A percentile compares a stretch with the other conserved stretches of the same genome.
These are phyloP conservation scores for Spisula solida DNA, from an alignment of 2,888 invertebrate genomes.

Conservation along the genomic window DNA sequence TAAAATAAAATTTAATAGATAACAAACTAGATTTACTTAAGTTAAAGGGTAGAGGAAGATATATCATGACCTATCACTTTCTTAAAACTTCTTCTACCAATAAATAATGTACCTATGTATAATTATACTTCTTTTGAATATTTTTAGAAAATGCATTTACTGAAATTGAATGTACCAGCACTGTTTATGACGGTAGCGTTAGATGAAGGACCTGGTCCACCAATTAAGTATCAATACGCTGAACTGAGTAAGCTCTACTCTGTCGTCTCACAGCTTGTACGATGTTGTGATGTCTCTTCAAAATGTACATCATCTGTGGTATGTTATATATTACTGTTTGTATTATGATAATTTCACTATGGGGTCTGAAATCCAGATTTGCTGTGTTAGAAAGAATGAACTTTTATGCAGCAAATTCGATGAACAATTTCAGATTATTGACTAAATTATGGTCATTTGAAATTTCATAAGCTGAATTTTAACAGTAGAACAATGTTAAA, in stretches of 20 bases:
- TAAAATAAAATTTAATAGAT: too few relatives aligned
- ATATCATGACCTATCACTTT: neutral
- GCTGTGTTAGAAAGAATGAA: too few relatives aligned
- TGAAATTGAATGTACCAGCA: constrained; percentile 95
- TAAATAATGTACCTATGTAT: too few relatives aligned
- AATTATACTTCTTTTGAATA: neutral
- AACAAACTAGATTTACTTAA: neutral
- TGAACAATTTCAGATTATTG: too few relatives aligned
- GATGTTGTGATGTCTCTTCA: constrained; percentile 95
- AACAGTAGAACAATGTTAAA: too few relatives aligned
- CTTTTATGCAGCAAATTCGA: too few relatives aligned
- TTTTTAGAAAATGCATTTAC: constrained; percentile 86
- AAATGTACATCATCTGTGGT: constrained; percentile 89
- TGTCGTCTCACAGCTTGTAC: constrained; percentile 95
- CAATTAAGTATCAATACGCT: constrained; percentile 98
- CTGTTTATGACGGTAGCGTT: constrained; percentile 96
- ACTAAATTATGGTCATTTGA: too few relatives aligned
- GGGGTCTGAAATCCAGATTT: too few relatives aligned
- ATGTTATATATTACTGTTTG: constrained; percentile 56
- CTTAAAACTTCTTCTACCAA: too few relatives aligned
- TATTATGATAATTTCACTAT: neutral
- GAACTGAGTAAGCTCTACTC: constrained; percentile 98
- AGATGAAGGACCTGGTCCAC: constrained; percentile 96
- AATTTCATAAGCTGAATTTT: too few relatives aligned
- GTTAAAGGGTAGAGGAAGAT: neutral